A percentile compares a stretch with the other conserved stretches of the same genome.
These are phyloP conservation scores for Torymus texanus DNA, from an alignment of 2,888 invertebrate species.

Conservation along the genomic window DNA sequence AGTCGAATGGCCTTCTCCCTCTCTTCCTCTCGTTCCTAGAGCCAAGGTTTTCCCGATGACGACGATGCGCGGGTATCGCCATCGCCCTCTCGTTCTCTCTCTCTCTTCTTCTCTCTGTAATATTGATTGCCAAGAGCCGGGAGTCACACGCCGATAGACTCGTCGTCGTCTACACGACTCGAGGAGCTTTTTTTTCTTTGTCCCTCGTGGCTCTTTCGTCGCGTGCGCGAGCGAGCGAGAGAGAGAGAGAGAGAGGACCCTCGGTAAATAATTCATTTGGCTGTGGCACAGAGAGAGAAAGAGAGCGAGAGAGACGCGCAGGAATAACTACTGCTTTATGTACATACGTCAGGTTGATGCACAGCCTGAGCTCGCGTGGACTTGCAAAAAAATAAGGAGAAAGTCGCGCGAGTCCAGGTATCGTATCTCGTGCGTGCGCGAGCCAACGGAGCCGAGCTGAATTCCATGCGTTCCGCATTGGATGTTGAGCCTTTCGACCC, in stretches of 20 bases:
- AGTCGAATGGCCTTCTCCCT: slow-evolving; percentile 8
- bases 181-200: slow-evolving; percentile 20
- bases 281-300: neutral
- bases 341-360: slow-evolving; percentile 24
- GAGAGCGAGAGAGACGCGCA: neutral
- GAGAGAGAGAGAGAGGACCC: no score
- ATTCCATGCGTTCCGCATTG: slow-evolving; percentile 6
- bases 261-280: slow-evolving; percentile 48
- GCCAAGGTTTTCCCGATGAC: slow-evolving; percentile 22
- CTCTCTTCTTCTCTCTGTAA: slow-evolving; percentile 64
- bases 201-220: neutral
- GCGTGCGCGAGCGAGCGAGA: slow-evolving; percentile 12
- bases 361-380: neutral
- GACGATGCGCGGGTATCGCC: slow-evolving; percentile 43
- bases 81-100: slow-evolving; percentile 55
- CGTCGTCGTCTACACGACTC: slow-evolving; percentile 17
- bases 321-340: slow-evolving; percentile 29
- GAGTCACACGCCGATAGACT: slow-evolving; percentile 63
- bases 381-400: slow-evolving; percentile 22
- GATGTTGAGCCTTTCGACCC: neutral
- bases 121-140: slow-evolving; percentile 69
- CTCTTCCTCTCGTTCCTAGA: neutral
- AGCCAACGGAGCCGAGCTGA: neutral
- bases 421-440: neutral
- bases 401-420: neutral